phyloP scores from a whole-genome alignment of 2,113 vertebrate genomes.

The Neodon shergylaensis region DNA sequence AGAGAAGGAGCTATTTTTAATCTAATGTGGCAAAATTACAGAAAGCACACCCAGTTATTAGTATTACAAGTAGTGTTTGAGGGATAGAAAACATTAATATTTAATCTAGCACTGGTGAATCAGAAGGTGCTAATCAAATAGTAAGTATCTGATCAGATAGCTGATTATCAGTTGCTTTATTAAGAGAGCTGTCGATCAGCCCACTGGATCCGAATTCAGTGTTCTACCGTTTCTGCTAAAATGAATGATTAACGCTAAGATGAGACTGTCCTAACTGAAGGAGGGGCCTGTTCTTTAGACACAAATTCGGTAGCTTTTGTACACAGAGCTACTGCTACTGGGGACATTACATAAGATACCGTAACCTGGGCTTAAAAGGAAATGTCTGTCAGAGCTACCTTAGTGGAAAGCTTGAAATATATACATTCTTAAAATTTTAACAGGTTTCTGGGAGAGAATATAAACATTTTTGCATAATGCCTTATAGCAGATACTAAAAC shows the following conservation, averaged over 20 bases:
- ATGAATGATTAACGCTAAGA: neutral
- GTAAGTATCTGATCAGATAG: neutral
- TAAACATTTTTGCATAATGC: neutral
- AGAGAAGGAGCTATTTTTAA: slow-evolving; percentile 82
- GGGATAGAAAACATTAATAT: neutral
- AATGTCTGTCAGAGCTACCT: neutral
- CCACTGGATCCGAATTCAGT: neutral
- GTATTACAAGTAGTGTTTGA: neutral
- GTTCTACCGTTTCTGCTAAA: neutral
- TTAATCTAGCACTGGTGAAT: neutral
- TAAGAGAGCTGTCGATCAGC: neutral
- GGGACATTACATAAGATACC: neutral
- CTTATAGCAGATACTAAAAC: slow-evolving; percentile 9
- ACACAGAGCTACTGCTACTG: neutral
- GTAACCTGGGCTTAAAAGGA: neutral
- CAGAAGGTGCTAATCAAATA: neutral
- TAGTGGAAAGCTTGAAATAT: neutral
- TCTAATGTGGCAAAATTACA: neutral
- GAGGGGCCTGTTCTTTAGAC: neutral
- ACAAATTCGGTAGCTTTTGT: neutral
- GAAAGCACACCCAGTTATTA: slow-evolving; percentile 29
- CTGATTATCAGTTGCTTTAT: neutral
- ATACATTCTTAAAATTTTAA: neutral
- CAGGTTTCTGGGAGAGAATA: neutral
- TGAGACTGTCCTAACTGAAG: neutral